phyloP scores from a whole-genome alignment of 2,888 invertebrate species.

The Synergus japonicus region DNA sequence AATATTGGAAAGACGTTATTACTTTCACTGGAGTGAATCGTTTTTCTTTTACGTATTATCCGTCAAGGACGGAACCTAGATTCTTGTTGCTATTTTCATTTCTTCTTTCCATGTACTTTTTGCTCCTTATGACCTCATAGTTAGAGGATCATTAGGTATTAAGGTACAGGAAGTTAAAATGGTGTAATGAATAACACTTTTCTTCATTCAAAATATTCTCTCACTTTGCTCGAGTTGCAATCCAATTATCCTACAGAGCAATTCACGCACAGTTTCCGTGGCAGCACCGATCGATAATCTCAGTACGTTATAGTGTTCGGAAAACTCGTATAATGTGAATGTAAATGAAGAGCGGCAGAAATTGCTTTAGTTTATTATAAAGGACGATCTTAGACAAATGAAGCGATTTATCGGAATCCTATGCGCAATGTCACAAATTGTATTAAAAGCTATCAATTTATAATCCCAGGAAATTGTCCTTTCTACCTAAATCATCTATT shows the following conservation, averaged over 20 bases:
- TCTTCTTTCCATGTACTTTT: no score
- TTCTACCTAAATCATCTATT: neutral
- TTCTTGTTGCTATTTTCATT: no score
- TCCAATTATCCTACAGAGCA: constrained; percentile 26
- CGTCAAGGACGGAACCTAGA: no score
- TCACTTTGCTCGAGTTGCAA: neutral
- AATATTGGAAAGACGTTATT: no score
- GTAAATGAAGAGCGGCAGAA: neutral
- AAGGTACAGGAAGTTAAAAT: neutral
- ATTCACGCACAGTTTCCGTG: constrained; percentile 34
- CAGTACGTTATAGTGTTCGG: constrained; percentile 34
- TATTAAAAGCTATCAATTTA: no score
- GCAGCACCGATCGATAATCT: constrained; percentile 31
- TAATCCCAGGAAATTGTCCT: no score
- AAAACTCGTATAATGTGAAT: neutral
- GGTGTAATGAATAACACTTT: neutral
- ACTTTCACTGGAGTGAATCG: no score
- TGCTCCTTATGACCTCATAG: no score
- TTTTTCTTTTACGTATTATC: no score
- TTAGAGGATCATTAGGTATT: neutral
- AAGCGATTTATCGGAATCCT: no score
- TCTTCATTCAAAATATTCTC: neutral
- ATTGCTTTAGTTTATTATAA: constrained; percentile 4
- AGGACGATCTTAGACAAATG: neutral
- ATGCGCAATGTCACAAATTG: no score